Percentiles rank a stretch among this genome's conserved stretches.
Conservation (phyloP, 1,140 invertebrate species). For the Galleria mellonella region DNA sequence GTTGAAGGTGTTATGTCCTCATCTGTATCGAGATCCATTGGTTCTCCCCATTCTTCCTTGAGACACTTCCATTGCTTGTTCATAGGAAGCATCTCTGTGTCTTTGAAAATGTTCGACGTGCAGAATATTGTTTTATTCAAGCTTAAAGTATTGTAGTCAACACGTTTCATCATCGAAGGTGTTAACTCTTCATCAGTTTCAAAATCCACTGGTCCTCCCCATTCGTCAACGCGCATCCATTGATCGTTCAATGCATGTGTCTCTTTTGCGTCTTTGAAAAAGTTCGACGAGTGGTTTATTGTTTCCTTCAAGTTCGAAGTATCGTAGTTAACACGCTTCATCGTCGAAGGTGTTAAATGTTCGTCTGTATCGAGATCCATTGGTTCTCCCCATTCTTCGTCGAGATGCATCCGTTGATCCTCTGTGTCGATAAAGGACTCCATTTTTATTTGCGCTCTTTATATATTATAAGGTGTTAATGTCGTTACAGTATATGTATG, state of each 20-base stretch:
- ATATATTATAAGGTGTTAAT: too few species aligned
- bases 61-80: constrained; percentile 54
- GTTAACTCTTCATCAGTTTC: constrained; percentile 43
- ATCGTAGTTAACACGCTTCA: constrained; percentile 37
- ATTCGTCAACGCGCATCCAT: constrained; percentile 48
- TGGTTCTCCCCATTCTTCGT: constrained; percentile 50
- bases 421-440: too few species aligned
- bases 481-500: too few species aligned
- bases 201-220: constrained; percentile 51
- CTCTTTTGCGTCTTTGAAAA: constrained; percentile 46
- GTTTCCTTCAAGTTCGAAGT: constrained; percentile 36
- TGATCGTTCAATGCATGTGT: too few species aligned
- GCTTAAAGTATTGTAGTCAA: constrained; percentile 41
- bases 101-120: too few species aligned
- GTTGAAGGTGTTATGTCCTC: constrained; percentile 30
- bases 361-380: constrained; percentile 55
- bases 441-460: too few species aligned
- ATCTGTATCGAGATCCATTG: constrained; percentile 51
- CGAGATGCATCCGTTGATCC: constrained; percentile 48
- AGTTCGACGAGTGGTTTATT: constrained; percentile 49
- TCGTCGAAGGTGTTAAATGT: constrained; percentile 20
- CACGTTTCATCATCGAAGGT: constrained; percentile 23
- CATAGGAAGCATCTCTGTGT: constrained; percentile 44
- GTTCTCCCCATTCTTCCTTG: constrained; percentile 49
- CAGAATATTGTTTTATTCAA: constrained; percentile 45